Percentiles rank a stretch among this genome's conserved stretches.
Evolutionary conservation across 2,797 vertebrate species (phyloP).

Genomic region (Paramormyrops hopkinsi): DNA sequence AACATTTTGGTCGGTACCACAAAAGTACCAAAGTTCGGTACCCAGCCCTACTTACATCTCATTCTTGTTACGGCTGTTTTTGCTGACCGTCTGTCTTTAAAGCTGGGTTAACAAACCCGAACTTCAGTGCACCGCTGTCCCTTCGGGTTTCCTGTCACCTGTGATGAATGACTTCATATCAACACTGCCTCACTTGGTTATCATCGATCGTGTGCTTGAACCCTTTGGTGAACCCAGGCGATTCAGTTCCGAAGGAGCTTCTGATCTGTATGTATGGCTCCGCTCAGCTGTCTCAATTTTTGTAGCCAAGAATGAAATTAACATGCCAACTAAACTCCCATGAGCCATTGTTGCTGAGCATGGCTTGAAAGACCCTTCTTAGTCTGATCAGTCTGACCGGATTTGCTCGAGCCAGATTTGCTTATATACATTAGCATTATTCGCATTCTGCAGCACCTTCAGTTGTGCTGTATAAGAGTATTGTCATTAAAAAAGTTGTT

Average conservation of each 20-base stretch:
- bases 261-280: constrained; percentile 1
- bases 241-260: background rate
- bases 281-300: background rate
- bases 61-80: background rate
- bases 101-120: background rate
- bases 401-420: background rate
- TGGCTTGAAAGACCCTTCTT: background rate
- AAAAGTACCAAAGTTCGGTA: background rate
- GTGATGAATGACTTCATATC: background rate
- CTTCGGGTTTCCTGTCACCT: background rate
- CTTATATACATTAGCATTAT: background rate
- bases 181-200: background rate
- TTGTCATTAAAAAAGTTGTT: background rate
- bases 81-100: background rate
- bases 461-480: background rate
- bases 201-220: background rate
- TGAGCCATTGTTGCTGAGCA: background rate
- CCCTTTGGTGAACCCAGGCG: background rate
- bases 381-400: background rate
- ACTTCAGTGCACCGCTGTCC: background rate
- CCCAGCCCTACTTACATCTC: background rate
- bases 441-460: background rate
- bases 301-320: background rate
- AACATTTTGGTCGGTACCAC: background rate
- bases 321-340: background rate